Evolutionary conservation across 2,888 invertebrate genomes (phyloP).

Genomic region (Tachystola acroxantha): DNA sequence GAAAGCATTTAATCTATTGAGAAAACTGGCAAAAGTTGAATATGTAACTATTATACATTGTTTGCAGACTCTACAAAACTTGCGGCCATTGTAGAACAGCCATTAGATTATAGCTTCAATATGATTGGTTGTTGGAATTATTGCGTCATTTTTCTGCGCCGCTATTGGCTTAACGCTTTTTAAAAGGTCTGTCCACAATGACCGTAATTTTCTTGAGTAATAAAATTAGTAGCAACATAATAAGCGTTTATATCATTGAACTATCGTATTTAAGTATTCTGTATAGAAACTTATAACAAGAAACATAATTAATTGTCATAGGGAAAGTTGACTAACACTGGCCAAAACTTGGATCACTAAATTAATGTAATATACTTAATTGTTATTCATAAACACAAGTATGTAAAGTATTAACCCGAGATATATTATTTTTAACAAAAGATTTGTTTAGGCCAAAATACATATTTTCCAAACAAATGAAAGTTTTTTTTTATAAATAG

Average conservation of each 20-base stretch:
- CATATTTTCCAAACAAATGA: slow-evolving; percentile 17
- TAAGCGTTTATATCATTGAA: slow-evolving; percentile 57
- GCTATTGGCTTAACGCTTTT: neutral
- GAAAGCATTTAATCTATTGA: slow-evolving; percentile 64
- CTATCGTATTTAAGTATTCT: slow-evolving; percentile 59
- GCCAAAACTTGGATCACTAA: slow-evolving; percentile 36
- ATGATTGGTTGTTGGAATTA: slow-evolving; percentile 13
- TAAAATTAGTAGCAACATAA: slow-evolving; percentile 52
- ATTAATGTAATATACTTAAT: slow-evolving; percentile 14
- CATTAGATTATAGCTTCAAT: neutral
- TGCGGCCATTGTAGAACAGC: slow-evolving; percentile 25
- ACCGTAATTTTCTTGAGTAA: slow-evolving; percentile 26
- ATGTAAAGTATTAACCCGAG: too few species aligned
- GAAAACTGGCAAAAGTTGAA: slow-evolving; percentile 59
- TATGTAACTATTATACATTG: slow-evolving; percentile 52
- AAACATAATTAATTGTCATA: slow-evolving; percentile 28
- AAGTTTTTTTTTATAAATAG: slow-evolving; percentile 26
- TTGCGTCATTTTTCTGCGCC: neutral
- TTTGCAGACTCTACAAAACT: slow-evolving; percentile 30
- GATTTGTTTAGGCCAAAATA: slow-evolving; percentile 52
- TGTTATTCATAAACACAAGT: slow-evolving; percentile 6
- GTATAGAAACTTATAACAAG: slow-evolving; percentile 49
- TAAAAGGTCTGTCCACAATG: slow-evolving; percentile 22
- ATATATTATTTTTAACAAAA: too few species aligned
- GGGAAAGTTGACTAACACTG: slow-evolving; percentile 56